A percentile compares a stretch with the other conserved stretches of the same genome.
These are phyloP conservation scores for Drosophila kurseongensis DNA, from an alignment of 1,140 invertebrate genomes.

Conservation along the genomic window DNA sequence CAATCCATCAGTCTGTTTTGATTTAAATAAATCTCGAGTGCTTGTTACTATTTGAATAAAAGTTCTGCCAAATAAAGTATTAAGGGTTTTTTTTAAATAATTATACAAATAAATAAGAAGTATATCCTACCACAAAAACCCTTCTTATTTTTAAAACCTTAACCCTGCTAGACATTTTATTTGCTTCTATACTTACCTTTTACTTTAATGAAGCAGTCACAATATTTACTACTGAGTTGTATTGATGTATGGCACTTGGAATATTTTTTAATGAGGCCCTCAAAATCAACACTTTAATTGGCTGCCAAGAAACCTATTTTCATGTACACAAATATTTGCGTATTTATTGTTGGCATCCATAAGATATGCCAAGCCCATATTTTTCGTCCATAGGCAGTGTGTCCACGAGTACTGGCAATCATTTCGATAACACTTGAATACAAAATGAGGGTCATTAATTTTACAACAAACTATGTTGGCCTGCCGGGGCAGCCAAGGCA, in stretches of 20 bases:
- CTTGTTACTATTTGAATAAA: no score
- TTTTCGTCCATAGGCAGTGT: conserved; percentile 49
- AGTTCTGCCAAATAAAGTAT: no score
- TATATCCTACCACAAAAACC: no score
- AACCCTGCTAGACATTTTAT: background rate
- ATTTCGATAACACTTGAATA: conserved; percentile 83
- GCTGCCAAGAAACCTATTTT: conserved; percentile 50
- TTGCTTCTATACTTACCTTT: background rate
- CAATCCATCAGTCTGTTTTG: background rate
- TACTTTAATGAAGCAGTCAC: background rate
- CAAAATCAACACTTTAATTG: conserved; percentile 70
- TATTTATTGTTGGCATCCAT: conserved; percentile 54
- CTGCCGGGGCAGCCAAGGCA: conserved; percentile 29
- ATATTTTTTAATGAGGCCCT: conserved; percentile 58
- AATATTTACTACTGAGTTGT: background rate
- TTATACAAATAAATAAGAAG: no score
- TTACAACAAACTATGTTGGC: conserved; percentile 76
- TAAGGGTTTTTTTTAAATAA: no score
- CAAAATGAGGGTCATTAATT: conserved; percentile 83
- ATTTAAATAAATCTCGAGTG: no score
- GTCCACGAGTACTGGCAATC: conserved; percentile 74
- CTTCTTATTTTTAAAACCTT: no score
- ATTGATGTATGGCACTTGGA: conserved; percentile 5
- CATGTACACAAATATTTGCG: conserved; percentile 52
- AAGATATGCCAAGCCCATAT: conserved; percentile 53